Conservation (phyloP, 2,113 vertebrate species). For the Caranx ignobilis region DNA sequence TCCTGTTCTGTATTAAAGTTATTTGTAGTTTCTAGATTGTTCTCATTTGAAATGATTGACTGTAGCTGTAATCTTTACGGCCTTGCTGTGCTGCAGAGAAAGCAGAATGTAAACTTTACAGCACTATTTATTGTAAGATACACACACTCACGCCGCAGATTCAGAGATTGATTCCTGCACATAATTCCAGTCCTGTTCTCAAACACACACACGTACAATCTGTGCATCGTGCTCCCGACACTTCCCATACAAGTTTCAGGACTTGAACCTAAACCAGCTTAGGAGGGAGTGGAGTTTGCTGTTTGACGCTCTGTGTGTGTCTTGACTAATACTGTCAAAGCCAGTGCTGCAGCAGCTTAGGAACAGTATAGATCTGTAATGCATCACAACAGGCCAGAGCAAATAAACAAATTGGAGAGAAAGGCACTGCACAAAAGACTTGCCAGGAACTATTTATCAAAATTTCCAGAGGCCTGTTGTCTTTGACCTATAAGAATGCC, state of each 20-base stretch:
- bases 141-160: background rate
- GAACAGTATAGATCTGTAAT: slow-evolving; percentile 60
- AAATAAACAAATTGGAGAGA: slow-evolving; percentile 70
- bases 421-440: slow-evolving; percentile 49
- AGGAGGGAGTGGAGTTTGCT: background rate
- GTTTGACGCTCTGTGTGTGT: slow-evolving; percentile 23
- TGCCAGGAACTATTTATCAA: slow-evolving; percentile 69
- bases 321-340: slow-evolving; percentile 60
- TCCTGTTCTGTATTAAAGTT: slow-evolving; percentile 29
- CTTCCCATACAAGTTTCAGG: background rate
- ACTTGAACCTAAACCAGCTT: slow-evolving; percentile 8
- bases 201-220: background rate
- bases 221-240: background rate
- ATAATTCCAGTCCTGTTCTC: slow-evolving; percentile 2
- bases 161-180: slow-evolving; percentile 22
- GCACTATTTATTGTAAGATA: slow-evolving; percentile 43
- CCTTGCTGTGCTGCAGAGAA: slow-evolving; percentile 20
- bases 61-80: slow-evolving; percentile 61
- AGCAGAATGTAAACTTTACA: slow-evolving; percentile 64
- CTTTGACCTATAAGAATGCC: slow-evolving; percentile 59
- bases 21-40: slow-evolving; percentile 56
- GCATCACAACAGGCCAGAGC: slow-evolving; percentile 45
- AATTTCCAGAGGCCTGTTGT: slow-evolving; percentile 47
- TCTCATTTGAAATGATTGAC: slow-evolving; percentile 57
- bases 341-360: slow-evolving; percentile 45